These are phyloP conservation scores for Eriocheir sinensis DNA, from an alignment of 1,140 invertebrate species.

Conservation along the genomic window DNA sequence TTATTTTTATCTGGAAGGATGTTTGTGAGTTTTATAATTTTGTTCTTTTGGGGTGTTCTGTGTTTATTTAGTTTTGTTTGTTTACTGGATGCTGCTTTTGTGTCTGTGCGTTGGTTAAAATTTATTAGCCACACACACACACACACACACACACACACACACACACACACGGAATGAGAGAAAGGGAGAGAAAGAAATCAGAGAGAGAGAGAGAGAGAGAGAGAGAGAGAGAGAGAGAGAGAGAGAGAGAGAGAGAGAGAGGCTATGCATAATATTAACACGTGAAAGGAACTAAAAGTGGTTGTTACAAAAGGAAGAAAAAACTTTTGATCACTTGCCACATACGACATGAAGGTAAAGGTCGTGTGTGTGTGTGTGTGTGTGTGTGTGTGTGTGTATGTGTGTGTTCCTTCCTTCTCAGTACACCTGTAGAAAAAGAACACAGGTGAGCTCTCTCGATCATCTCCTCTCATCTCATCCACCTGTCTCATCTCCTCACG, in stretches of 20 bases:
- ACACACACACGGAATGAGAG: not conserved
- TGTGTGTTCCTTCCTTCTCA: no score
- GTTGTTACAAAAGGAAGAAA: not conserved
- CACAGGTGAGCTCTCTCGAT: no score
- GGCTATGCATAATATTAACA: slow-evolving; percentile 3
- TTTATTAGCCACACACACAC: no score
- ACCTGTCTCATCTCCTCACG: no score
- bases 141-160: not conserved
- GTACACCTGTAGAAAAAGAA: no score
- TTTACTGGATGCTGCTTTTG: not conserved
- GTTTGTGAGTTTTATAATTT: no score
- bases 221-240: slow-evolving; percentile 16
- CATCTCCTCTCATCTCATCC: no score
- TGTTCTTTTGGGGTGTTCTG: not conserved
- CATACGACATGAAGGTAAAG: not conserved
- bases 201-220: slow-evolving; percentile 4
- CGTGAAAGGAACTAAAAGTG: not conserved
- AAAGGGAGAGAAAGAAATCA: not conserved
- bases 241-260: slow-evolving; percentile 20
- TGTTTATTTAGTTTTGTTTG: not conserved
- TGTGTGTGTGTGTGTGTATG: no score
- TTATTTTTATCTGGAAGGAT: not conserved
- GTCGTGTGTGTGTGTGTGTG: not conserved
- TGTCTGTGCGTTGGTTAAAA: no score
- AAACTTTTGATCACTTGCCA: not conserved